Evolutionary conservation across 2,113 vertebrate genomes (phyloP).

Genomic region (rat (Rattus norvegicus)): DNA sequence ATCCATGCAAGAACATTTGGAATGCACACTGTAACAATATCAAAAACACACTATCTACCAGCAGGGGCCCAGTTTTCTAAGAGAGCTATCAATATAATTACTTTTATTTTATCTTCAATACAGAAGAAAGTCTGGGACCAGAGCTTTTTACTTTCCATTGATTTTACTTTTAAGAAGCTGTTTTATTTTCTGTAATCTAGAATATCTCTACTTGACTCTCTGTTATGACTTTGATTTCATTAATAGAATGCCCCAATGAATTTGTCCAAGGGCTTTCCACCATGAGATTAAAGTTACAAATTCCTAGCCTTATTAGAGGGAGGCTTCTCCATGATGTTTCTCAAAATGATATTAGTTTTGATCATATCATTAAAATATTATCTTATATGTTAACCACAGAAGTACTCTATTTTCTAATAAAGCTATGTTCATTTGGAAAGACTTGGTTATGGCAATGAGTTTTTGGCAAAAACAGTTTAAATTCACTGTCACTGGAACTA

Average conservation of each 20-base stretch:
- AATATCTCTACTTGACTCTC: neutral
- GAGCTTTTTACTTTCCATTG: no score
- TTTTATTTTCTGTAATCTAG: neutral
- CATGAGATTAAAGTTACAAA: neutral
- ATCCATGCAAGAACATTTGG: neutral
- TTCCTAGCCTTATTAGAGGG: neutral
- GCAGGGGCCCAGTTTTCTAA: neutral
- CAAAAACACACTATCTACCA: neutral
- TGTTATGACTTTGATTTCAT: neutral
- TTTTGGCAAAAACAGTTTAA: neutral
- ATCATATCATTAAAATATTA: neutral
- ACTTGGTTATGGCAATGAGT: neutral
- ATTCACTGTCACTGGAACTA: conserved; percentile 7
- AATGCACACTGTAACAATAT: neutral
- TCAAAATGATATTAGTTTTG: neutral
- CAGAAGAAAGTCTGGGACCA: neutral
- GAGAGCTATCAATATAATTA: neutral
- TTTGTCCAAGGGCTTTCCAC: neutral
- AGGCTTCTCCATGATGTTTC: neutral
- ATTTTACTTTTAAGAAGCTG: neutral
- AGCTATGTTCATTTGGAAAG: neutral
- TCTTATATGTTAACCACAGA: neutral
- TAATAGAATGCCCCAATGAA: neutral
- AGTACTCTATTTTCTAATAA: neutral
- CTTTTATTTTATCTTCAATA: neutral